phyloP scores from a whole-genome alignment of 1,140 invertebrate species.

The Trialeurodes vaporariorum region DNA sequence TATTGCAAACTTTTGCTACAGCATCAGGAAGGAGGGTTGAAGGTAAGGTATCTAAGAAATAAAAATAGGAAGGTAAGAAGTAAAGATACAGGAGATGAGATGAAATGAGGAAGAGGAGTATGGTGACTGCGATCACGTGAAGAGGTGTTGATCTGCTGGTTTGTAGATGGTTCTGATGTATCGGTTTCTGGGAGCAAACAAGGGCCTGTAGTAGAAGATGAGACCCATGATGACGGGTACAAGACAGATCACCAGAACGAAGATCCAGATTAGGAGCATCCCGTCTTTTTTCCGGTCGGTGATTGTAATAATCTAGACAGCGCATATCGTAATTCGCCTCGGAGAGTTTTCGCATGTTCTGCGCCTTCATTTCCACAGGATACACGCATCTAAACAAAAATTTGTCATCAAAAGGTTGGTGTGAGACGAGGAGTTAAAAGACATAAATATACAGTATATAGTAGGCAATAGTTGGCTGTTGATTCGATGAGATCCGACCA shows the following conservation, averaged over 20 bases:
- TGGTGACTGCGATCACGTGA: background rate
- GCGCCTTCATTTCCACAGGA: slow-evolving; percentile 44
- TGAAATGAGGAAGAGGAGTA: too few relatives aligned
- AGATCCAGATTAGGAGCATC: slow-evolving; percentile 47
- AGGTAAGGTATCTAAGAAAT: too few relatives aligned
- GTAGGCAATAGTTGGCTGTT: too few relatives aligned
- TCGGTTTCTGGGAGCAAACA: background rate
- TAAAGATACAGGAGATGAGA: too few relatives aligned
- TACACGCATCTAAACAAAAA: slow-evolving; percentile 36
- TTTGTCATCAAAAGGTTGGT: background rate
- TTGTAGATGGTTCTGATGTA: background rate
- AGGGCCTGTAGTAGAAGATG: slow-evolving; percentile 39
- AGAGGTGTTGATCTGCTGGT: background rate
- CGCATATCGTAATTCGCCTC: slow-evolving; percentile 42
- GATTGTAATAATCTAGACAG: slow-evolving; percentile 46
- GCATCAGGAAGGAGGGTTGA: too few relatives aligned
- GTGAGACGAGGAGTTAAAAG: too few relatives aligned
- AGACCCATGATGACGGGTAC: slow-evolving; percentile 46
- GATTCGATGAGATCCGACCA: too few relatives aligned
- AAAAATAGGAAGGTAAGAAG: too few relatives aligned
- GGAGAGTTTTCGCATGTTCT: slow-evolving; percentile 42
- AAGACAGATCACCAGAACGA: slow-evolving; percentile 51
- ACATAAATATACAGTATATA: too few relatives aligned
- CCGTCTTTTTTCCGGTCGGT: slow-evolving; percentile 49
- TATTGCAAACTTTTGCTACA: too few relatives aligned